Evolutionary conservation across 2,113 vertebrate species (phyloP), one percentile per base, ranked within the genome.

Genomic region (Procavia capensis): DNA sequence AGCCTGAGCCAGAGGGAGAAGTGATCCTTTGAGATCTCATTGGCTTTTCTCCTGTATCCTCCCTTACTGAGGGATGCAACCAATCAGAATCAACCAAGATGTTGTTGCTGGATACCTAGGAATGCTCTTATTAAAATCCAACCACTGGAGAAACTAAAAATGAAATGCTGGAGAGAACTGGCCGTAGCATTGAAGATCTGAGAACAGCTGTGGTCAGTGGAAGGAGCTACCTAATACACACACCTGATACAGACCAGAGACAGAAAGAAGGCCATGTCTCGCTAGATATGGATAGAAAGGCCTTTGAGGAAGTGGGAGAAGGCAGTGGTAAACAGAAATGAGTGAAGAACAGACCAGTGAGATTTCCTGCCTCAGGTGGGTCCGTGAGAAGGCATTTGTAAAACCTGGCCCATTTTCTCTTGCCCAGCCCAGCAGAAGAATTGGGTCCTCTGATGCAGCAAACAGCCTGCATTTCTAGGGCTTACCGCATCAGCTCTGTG

Each of bases 91-190:
- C 6, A 43, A 97, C 45, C 93, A 97, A 34, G 36, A 91, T 22
- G 94, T 96, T 63, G 54, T 95, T 5, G 61, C 92, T 27, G 96
- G 97, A 19, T 94, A 97, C 22, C 91, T 97, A 45, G 95, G 94
- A 10, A 96, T 98, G 5, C 72, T 98, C 59, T 97, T 96, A 91
- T 97, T 39, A 98, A 98, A 97, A 97, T 87, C 0, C 78, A 96
- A 0, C 16, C 94, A 27, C 45, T 97, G 74, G 43, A 97, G 85
- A 83, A 93, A 76, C 82, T 96, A 39, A 64, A 97, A 61, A 87
- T 68, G 27, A 24, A 92, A 3, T 95, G 82, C 27, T 97, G 9
- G 79, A 93, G 43, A 92, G 43, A 43, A 91, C 80, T 6, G 88
- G 96, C n/a, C 31, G 95, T 19, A 96, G 78, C 75, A 85, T 92